Percentiles rank a stretch among this genome's conserved stretches.
Evolutionary conservation across 2,797 vertebrate genomes (phyloP).

Genomic region (Ptychadena robeensis): DNA sequence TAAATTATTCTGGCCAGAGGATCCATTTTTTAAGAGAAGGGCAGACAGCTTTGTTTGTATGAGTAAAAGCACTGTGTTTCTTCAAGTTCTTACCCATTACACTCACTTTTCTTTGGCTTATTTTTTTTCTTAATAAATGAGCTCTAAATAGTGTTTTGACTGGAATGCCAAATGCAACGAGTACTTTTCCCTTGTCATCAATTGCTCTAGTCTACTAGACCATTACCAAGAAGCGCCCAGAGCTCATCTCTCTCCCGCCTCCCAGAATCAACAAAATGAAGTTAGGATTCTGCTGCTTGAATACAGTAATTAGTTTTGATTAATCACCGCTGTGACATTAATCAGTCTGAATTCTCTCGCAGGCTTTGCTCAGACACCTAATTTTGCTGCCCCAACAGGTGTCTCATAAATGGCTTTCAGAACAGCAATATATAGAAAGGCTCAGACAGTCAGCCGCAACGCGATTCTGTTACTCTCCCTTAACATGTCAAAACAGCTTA

Average conservation of each 20-base stretch:
- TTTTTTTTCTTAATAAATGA: background rate
- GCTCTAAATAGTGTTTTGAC: background rate
- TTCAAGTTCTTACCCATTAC: background rate
- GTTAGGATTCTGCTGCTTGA: constrained; percentile 29
- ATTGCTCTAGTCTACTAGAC: background rate
- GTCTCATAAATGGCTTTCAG: constrained; percentile 46
- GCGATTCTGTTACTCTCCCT: constrained; percentile 38
- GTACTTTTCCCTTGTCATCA: background rate
- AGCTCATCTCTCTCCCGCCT: constrained; percentile 18
- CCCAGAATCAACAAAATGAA: background rate
- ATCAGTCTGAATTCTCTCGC: constrained; percentile 49
- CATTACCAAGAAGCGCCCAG: constrained; percentile 1
- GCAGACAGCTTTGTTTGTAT: background rate
- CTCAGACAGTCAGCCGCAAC: constrained; percentile 25
- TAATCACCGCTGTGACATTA: constrained; percentile 58
- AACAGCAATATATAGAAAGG: constrained; percentile 33
- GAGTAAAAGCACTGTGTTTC: background rate
- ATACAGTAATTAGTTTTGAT: constrained; percentile 54
- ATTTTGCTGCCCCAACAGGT: constrained; percentile 56
- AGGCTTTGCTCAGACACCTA: constrained; percentile 48
- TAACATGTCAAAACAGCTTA: constrained; percentile 54
- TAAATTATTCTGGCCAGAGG: background rate
- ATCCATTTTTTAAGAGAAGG: background rate
- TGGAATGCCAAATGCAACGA: background rate
- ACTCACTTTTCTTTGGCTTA: background rate